Evolutionary conservation across 2,888 invertebrate species (phyloP), one percentile per base, ranked within the genome.

Genomic region (Chaetoderma sp.): DNA sequence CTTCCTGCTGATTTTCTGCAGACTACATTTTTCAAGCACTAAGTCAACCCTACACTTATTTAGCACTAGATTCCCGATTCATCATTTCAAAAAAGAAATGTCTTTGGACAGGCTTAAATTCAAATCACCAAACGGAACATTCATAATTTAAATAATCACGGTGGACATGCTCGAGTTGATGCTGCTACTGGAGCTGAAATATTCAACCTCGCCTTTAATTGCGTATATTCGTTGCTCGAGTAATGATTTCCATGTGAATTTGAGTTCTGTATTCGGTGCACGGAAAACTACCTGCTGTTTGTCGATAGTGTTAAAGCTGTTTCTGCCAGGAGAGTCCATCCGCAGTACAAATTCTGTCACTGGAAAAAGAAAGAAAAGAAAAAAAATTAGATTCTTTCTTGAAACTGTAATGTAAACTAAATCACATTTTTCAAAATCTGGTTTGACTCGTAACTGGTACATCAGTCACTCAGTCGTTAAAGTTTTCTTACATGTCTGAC

Each of bases 161-260:
- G 52, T 52, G 52, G 32, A 13, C 13, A 28, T 33, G 32, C 52
- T 25, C 18, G n/a, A 32, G 16, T 52, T 52, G 65, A 63, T 16
- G 52, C 66, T 10, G 66, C 75, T 78, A 4, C 64, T 70, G 54
- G 74, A 74, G 60, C 75, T 77, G 65, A 68, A 76, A 21, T 74
- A 73, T 25, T 73, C 71, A 25, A 77, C 56, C 3, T 39, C 44
- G 6, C 78, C 76, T 28, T 72, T 65, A 4, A 75, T 63, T 21
- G 71, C 73, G 42, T 70, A 62, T 10, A 83, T 79, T 18, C 80
- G 67, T 73, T 83, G 83, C 44, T 83, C 81, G 1, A 84, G 67
- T 21, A 84, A 68, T 62, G 75, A 77, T 66, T 81, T 82, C 84
- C 84, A 84, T 1, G 79, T 78, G 63, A 73, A 78, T 57, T 82